Base-by-base conservation (phyloP, 2,888 invertebrate genomes). In the Taenaris catops region DNA sequence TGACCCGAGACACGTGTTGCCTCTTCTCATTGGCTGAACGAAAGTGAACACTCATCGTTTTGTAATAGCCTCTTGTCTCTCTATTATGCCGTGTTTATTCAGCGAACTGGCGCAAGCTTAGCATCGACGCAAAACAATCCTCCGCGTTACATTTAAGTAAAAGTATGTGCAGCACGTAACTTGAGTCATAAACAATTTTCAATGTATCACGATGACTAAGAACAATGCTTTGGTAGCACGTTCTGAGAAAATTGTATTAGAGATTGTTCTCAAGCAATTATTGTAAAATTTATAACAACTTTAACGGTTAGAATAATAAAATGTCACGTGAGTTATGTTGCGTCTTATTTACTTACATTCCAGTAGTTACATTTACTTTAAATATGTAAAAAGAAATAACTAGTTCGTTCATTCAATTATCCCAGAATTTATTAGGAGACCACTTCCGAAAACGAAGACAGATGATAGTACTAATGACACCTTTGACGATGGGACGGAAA, bases 1-100 rank as follows among this genome's bases (percentile, higher is more conserved):
- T 78, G 79, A 74, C 78, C 80, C 58, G 58, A 31, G 41, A 71
- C 78, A 72, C 81, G 81, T 78, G 83, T 76, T 70, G 63, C 65
- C 60, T 57, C 46, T 49, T 69, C 69, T 76, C 69, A 81, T 83
- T 81, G 79, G 76, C 58, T 53, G 51, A 60, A 58, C 59, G 58
- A 66, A 64, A 70, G 56, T 59, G 63, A 63, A 65, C 63, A 63
- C 69, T 69, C 66, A 65, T 64, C 64, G 63, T 70, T 69, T 64
- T 64, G 69, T 68, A 70, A 72, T 57, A 58, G 55, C 55, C 45
- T 38, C 45, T 45, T 37, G 49, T 45, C 41, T 43, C 45, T 46
- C 33, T 42, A 37, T 38, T 41, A 42, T 41, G 24, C 18, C 17
- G 20, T 41, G 39, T 46, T 36, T 39, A 37, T 38, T 38, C 32